These are phyloP conservation scores for Augochlora pura DNA, from an alignment of 1,140 invertebrate genomes.

Conservation along the genomic window DNA sequence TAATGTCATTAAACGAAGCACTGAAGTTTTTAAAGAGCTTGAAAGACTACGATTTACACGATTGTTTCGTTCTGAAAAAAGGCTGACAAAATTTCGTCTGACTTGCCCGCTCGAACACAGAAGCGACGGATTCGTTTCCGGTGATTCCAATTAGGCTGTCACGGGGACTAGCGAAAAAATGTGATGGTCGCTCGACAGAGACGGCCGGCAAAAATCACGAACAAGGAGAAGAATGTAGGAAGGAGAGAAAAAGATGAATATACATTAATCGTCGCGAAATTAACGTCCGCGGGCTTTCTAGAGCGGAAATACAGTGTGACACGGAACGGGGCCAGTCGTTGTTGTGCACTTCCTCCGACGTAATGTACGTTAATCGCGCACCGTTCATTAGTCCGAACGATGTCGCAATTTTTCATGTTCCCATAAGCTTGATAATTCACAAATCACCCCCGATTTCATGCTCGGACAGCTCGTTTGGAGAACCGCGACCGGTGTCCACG, in stretches of 20 bases:
- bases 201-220: background rate
- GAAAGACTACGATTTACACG: too few species aligned
- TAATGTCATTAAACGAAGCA: too few species aligned
- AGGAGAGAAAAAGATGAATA: background rate
- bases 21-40: too few species aligned
- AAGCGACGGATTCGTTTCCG: too few species aligned
- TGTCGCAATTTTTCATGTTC: background rate
- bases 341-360: background rate
- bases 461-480: background rate
- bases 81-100: too few species aligned
- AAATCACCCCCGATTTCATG: constrained; percentile 1
- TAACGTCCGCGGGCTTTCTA: background rate
- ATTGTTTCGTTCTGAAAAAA: too few species aligned
- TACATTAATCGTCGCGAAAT: background rate
- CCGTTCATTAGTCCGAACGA: background rate
- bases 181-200: background rate
- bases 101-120: too few species aligned
- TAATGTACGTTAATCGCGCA: background rate
- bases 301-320: constrained; percentile 5
- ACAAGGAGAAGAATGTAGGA: background rate
- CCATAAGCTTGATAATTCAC: constrained; percentile 1
- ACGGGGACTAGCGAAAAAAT: background rate
- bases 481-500: background rate
- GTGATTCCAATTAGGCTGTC: background rate
- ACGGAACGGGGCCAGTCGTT: background rate